Conservation (phyloP, 2,113 vertebrate genomes). For the Acrocephalus arundinaceus region DNA sequence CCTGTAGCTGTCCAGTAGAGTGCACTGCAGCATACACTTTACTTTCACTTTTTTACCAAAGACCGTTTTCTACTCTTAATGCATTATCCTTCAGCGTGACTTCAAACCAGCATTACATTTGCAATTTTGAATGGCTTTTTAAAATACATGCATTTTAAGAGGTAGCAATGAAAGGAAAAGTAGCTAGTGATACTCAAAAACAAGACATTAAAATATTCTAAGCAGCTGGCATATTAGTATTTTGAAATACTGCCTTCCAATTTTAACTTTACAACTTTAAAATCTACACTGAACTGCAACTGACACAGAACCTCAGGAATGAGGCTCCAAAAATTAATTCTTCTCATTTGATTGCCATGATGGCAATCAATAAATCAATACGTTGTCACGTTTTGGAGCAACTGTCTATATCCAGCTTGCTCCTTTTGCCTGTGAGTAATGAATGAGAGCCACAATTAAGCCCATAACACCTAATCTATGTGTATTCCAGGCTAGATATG, state of each 20-base stretch:
- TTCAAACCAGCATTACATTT: background rate
- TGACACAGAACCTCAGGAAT: background rate
- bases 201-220: background rate
- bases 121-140: background rate
- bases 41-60: background rate
- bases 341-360: background rate
- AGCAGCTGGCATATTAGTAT: background rate
- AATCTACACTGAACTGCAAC: background rate
- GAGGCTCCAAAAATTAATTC: background rate
- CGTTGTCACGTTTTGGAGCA: background rate
- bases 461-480: background rate
- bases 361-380: background rate
- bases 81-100: background rate
- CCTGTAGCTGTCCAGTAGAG: background rate
- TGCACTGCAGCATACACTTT: background rate
- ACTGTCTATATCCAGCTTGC: background rate
- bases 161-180: background rate
- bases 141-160: background rate
- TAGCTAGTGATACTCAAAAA: background rate
- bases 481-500: background rate
- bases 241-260: background rate
- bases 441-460: background rate
- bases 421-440: background rate
- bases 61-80: background rate
- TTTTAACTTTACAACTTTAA: background rate